Conservation (phyloP, 2,797 vertebrate species). For the Brachyrhaphis roseni region DNA sequence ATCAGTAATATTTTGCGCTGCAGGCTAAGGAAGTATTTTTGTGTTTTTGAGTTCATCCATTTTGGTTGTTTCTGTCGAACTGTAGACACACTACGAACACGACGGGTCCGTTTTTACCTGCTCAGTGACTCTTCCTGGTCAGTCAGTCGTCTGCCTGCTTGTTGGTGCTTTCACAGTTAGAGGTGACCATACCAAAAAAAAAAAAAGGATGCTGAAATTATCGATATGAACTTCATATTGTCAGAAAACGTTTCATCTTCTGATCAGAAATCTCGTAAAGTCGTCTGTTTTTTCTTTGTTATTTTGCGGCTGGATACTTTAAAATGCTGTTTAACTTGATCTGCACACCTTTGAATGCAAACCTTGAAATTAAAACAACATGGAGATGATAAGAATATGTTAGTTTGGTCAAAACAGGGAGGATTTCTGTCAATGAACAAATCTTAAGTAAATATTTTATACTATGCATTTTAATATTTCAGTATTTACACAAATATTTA, state of each 20-base stretch:
- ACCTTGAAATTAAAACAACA: neutral
- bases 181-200: neutral
- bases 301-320: neutral
- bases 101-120: neutral
- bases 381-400: neutral
- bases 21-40: neutral
- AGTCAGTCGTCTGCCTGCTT: neutral
- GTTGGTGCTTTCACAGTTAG: neutral
- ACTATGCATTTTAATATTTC: neutral
- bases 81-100: constrained; percentile 23
- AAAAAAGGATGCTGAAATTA: neutral
- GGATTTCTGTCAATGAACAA: neutral
- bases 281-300: neutral
- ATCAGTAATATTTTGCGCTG: neutral
- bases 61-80: neutral
- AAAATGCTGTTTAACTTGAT: neutral
- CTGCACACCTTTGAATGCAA: neutral
- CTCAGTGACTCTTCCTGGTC: neutral
- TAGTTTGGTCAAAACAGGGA: neutral
- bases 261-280: neutral
- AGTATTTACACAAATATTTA: neutral
- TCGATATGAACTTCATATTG: neutral
- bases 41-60: neutral
- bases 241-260: neutral
- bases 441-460: neutral